Conservation (phyloP, 1,140 invertebrate genomes). For the Euwallacea fornicatus region DNA sequence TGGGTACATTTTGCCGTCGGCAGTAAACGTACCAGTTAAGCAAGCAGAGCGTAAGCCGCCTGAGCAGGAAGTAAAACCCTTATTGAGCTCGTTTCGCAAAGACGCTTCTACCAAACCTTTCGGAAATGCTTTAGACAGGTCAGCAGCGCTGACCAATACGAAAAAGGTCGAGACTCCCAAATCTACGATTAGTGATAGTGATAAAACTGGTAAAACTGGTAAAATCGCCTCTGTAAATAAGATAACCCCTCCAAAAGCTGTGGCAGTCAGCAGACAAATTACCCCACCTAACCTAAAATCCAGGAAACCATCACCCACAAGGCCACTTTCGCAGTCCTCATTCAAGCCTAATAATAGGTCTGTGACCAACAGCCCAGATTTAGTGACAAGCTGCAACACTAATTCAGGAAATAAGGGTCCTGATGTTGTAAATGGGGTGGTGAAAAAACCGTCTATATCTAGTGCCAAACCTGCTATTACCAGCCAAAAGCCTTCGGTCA, state of each 20-base stretch:
- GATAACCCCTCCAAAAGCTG: conserved; percentile 51
- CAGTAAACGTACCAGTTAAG: conserved; percentile 61
- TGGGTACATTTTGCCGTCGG: conserved; percentile 70
- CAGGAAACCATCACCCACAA: conserved; percentile 50
- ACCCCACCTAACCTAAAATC: conserved; percentile 56
- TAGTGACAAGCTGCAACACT: conserved; percentile 67
- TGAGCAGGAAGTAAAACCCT: conserved; percentile 32
- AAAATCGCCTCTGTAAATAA: conserved; percentile 49
- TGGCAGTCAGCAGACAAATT: conserved; percentile 54
- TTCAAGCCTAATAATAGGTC: conserved; percentile 41
- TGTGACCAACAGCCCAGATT: conserved; percentile 65
- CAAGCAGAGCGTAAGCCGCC: conserved; percentile 19
- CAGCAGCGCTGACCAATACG: conserved; percentile 34
- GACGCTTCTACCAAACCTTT: conserved; percentile 47
- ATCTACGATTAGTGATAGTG: conserved; percentile 12
- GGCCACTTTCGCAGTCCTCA: conserved; percentile 46
- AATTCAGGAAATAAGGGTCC: conserved; percentile 62
- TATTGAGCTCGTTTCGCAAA: conserved; percentile 44
- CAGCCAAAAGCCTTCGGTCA: conserved; percentile 39
- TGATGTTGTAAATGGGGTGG: conserved; percentile 59
- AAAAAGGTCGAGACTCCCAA: neutral
- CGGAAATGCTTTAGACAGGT: conserved; percentile 48
- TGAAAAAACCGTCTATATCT: conserved; percentile 41
- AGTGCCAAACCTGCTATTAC: conserved; percentile 41
- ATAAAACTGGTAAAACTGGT: conserved; percentile 19